Evolutionary conservation across 2,113 vertebrate genomes (phyloP), one percentile per base, ranked within the genome.

Genomic region (Coturnix japonica): DNA sequence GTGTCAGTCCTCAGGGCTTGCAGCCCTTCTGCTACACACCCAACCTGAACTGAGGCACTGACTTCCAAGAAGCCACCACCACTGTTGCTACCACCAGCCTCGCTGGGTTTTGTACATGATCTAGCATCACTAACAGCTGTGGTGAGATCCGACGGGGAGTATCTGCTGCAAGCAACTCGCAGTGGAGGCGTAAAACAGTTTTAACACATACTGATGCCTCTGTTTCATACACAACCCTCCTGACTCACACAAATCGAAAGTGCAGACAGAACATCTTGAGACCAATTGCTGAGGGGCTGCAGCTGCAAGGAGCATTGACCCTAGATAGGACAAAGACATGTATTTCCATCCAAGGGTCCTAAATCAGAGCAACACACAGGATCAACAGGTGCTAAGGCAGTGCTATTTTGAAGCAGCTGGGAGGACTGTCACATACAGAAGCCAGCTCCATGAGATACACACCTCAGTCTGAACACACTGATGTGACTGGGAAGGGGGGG

Each of bases 101-200:
- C 0, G 1, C 53, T 75, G 47, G 54, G 67, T 60, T 91, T 73
- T 89, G 78, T 85, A 44, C 0, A 3, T 91, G 87, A 57, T 33
- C 61, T 5, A 41, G 43, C 2, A 3, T 22, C 2, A 3, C 2
- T 30, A 49, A 81, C 74, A 51, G 91, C 57, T 4, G 83, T 5
- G 9, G 66, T 3, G 7, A 37, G n/a, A 39, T 30, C 49, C 1
- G 63, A 3, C 0, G 0, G 57, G 51, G 78, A 61, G 25, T 47
- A 33, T 61, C 71, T 91, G 79, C n/a, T 59, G 81, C 69, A 83
- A 93, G 4, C 59, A 61, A 87, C 87, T 66, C 2, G 3, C 72
- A 43, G 67, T 64, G 65, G 71, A 82, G 63, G 20, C 1, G 8
- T 54, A 35, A 75, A 60, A 7, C 2, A 6, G 37, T 79, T 75